Conservation (phyloP, 2,888 invertebrate genomes). For the Tryphoninae sp. region DNA sequence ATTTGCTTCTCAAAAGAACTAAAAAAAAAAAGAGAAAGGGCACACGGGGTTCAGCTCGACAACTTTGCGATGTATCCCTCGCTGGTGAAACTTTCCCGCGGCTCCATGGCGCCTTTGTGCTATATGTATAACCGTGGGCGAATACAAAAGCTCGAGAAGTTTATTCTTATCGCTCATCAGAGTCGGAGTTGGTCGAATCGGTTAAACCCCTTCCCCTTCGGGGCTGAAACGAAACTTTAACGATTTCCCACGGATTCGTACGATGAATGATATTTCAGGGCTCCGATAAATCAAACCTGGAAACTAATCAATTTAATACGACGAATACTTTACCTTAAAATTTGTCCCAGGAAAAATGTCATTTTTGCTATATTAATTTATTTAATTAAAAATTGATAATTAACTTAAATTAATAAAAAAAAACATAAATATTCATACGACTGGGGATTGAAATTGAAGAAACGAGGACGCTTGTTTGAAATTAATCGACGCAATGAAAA, state of each 20-base stretch:
- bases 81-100: constrained; percentile 37
- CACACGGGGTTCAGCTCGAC: neutral
- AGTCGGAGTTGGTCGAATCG: constrained; percentile 51
- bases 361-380: neutral
- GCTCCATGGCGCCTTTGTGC: neutral
- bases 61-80: constrained; percentile 12
- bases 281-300: constrained; percentile 26
- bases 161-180: constrained; percentile 61
- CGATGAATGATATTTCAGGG: constrained; percentile 14
- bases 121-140: constrained; percentile 12
- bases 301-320: constrained; percentile 37
- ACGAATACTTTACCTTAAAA: constrained; percentile 1
- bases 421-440: too few species aligned
- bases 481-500: too few species aligned
- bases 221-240: constrained; percentile 45
- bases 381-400: neutral
- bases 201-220: constrained; percentile 21
- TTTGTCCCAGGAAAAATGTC: neutral
- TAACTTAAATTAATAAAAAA: too few species aligned
- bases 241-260: constrained; percentile 33
- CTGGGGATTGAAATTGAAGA: too few species aligned
- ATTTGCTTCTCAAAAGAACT: neutral
- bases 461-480: too few species aligned
- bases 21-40: neutral
- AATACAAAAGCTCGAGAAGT: constrained; percentile 41